Evolutionary conservation across 1,140 invertebrate species (phyloP), one percentile per base, ranked within the genome.

Genomic region (Cephus cinctus): DNA sequence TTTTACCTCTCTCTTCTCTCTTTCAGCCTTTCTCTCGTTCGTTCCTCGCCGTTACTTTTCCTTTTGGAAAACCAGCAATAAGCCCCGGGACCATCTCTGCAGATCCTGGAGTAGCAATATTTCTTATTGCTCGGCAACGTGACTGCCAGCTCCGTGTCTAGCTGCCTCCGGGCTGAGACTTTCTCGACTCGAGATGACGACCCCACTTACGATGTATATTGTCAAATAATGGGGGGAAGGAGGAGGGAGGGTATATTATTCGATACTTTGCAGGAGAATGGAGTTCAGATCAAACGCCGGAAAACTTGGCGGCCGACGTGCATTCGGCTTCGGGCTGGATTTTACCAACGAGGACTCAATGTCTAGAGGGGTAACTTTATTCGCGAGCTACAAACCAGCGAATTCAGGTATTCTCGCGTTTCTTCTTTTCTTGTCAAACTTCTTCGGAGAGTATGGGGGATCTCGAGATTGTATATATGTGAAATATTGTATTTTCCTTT

Each of bases 101-200:
- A n/a, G n/a, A n/a, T 59, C 43, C 31, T 45, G 54, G 48, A 59
- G 54, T 57, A 63, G 58, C 61, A 65, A 67, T 63, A 65, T 59
- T 63, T 63, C 56, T 63, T 54, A 57, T 50, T 47, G 56, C 47
- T 35, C 18, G 22, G 19, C 31, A 36, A 22, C 20, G 21, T 25
- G 39, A 25, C 39, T 19, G 19, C 12, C 20, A n/a, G n/a, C n/a
- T n/a, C n/a, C n/a, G n/a, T n/a, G n/a, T n/a, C n/a, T n/a, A n/a
- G n/a, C n/a, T n/a, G n/a, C n/a, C 22, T 48, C 22, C 40, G 42
- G 42, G 15, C 46, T 31, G 36, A 25, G n/a, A n/a, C n/a, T 5
- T 35, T 32, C 46, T 15, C 19, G 6, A 43, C 11, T 14, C 15
- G 19, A 47, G 5, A 40, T 19, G 12, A 32, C 25, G 25, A 22